phyloP scores from a whole-genome alignment of 2,113 vertebrate genomes.

The Hyla sarda region DNA sequence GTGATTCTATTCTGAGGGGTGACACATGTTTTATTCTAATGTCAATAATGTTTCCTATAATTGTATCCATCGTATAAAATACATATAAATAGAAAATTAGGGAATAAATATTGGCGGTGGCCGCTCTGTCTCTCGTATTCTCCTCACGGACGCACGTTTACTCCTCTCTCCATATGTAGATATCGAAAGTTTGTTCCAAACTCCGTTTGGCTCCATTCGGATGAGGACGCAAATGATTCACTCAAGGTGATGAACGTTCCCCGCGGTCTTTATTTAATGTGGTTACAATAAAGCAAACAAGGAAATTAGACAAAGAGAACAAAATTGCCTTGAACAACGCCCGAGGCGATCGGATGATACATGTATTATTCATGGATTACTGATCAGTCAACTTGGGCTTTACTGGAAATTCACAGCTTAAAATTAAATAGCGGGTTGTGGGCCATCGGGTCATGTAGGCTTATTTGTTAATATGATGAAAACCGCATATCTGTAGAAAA shows the following conservation, averaged over 20 bases:
- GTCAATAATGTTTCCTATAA: neutral
- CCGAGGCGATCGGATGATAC: constrained; percentile 24
- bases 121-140: neutral
- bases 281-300: constrained; percentile 48
- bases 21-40: neutral
- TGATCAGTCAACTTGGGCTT: neutral
- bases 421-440: neutral
- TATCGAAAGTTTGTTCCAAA: constrained; percentile 12
- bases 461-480: neutral
- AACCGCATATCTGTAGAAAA: neutral
- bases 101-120: neutral
- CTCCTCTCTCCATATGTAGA: neutral
- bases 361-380: constrained; percentile 35
- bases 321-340: constrained; percentile 46
- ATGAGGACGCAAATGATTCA: constrained; percentile 21
- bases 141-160: neutral
- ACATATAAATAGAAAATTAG: neutral
- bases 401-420: neutral
- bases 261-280: constrained; percentile 27
- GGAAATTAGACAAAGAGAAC: constrained; percentile 43
- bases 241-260: constrained; percentile 31
- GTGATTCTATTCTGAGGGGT: neutral
- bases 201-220: neutral
- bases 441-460: neutral
- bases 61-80: neutral